These are phyloP conservation scores for Chanos chanos DNA, from an alignment of 2,797 vertebrate species.

Conservation along the genomic window DNA sequence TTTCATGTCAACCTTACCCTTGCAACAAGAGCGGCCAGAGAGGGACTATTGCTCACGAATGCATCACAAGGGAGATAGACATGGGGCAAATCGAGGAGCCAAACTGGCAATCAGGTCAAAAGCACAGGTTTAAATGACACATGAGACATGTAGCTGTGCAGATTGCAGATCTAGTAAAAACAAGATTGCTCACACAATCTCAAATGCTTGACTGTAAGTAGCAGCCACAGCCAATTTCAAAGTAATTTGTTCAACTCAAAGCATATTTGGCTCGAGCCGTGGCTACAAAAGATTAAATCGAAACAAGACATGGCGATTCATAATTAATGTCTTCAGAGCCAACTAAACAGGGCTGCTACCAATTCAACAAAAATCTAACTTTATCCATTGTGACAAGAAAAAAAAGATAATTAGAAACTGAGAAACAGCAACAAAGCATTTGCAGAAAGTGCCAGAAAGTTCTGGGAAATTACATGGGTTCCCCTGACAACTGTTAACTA, in stretches of 20 bases:
- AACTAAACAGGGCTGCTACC: no score
- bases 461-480: slow-evolving; percentile 84
- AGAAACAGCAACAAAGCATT: slow-evolving; percentile 30
- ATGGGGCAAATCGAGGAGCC: slow-evolving; percentile 65
- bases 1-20: slow-evolving; percentile 30
- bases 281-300: no score
- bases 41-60: slow-evolving; percentile 34
- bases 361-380: no score
- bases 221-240: no score
- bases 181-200: no score
- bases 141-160: slow-evolving; percentile 58
- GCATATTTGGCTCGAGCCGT: no score
- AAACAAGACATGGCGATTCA: no score
- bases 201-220: no score
- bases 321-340: no score
- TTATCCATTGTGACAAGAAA: no score
- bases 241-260: no score
- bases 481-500: slow-evolving; percentile 89
- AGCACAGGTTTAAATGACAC: slow-evolving; percentile 53
- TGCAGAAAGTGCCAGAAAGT: slow-evolving; percentile 62
- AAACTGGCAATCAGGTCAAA: slow-evolving; percentile 69
- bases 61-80: slow-evolving; percentile 50
- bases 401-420: no score
- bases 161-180: slow-evolving; percentile 50
- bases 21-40: slow-evolving; percentile 37